Percentiles rank a stretch among this genome's conserved stretches.
Conservation (phyloP, 2,888 invertebrate species). For the Xestia sexstrigata region DNA sequence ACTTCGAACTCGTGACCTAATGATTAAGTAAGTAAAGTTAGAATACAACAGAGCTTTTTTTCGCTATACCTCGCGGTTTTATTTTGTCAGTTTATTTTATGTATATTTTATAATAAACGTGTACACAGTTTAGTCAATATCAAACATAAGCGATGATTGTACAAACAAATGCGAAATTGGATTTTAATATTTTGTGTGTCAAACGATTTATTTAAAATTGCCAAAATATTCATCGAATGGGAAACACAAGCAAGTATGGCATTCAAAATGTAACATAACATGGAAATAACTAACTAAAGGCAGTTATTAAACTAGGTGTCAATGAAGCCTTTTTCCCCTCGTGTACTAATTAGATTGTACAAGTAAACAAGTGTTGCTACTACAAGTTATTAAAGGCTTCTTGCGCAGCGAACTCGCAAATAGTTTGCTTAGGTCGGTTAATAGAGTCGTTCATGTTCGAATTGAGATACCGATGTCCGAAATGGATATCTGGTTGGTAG, state of each 20-base stretch:
- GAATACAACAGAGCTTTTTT: neutral
- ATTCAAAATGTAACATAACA: neutral
- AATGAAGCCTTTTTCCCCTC: constrained; percentile 65
- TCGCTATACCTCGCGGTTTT: too few relatives aligned
- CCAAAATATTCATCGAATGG: constrained; percentile 1
- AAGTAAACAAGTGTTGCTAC: constrained; percentile 57
- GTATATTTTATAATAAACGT: too few relatives aligned
- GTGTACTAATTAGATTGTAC: constrained; percentile 68
- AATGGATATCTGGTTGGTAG: constrained; percentile 59
- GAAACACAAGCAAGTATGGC: neutral
- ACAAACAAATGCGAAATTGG: constrained; percentile 34
- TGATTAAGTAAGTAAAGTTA: neutral
- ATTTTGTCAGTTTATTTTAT: too few relatives aligned
- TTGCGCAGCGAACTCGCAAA: constrained; percentile 42
- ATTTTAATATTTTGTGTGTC: constrained; percentile 2
- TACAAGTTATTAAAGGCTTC: constrained; percentile 49
- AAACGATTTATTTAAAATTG: constrained; percentile 3
- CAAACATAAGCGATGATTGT: constrained; percentile 28
- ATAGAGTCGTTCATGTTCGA: constrained; percentile 49
- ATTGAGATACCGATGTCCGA: constrained; percentile 57
- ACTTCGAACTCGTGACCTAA: too few relatives aligned
- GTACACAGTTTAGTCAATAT: constrained; percentile 7
- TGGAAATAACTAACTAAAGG: constrained; percentile 43
- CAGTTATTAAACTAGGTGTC: constrained; percentile 64
- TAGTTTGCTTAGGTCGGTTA: constrained; percentile 44